These are phyloP conservation scores for Danionella dracula DNA, from an alignment of 2,797 vertebrate species.

Conservation along the genomic window DNA sequence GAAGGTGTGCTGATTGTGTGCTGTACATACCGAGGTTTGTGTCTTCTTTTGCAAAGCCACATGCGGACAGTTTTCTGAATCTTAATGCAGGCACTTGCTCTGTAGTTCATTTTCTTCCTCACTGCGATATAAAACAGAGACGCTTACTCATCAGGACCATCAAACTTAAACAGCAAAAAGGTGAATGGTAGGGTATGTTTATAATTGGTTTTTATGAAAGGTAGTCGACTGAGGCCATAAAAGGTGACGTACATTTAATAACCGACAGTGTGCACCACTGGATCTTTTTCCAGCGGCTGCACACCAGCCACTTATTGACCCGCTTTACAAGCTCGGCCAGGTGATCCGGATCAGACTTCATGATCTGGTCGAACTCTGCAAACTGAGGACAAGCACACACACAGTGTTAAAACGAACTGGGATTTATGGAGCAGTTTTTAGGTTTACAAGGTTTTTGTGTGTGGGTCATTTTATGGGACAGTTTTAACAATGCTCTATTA, in stretches of 20 bases:
- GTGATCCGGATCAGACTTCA: slow-evolving; percentile 97
- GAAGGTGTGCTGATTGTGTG: neutral
- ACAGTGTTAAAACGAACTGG: neutral
- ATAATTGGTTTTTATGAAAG: slow-evolving; percentile 1
- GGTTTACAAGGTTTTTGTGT: neutral
- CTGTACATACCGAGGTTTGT: slow-evolving; percentile 87
- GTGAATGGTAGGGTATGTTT: neutral
- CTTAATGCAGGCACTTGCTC: slow-evolving; percentile 90
- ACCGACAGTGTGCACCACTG: slow-evolving; percentile 94
- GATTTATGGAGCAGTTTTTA: neutral
- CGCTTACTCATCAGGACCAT: slow-evolving; percentile 28
- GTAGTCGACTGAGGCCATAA: neutral
- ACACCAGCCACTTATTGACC: slow-evolving; percentile 93
- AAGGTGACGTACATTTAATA: slow-evolving; percentile 85
- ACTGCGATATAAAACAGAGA: slow-evolving; percentile 62
- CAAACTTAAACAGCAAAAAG: neutral
- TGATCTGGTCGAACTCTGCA: slow-evolving; percentile 98
- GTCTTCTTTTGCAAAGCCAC: slow-evolving; percentile 94
- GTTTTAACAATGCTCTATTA: neutral
- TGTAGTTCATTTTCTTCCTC: slow-evolving; percentile 91
- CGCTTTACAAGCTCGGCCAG: slow-evolving; percentile 88
- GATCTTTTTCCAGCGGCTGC: slow-evolving; percentile 94
- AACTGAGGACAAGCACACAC: slow-evolving; percentile 68
- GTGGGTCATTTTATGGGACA: neutral
- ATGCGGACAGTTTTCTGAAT: slow-evolving; percentile 96